Percentiles rank a stretch among this genome's conserved stretches.
Conservation (phyloP, 2,113 vertebrate species). For the Muntiacus muntjak region DNA sequence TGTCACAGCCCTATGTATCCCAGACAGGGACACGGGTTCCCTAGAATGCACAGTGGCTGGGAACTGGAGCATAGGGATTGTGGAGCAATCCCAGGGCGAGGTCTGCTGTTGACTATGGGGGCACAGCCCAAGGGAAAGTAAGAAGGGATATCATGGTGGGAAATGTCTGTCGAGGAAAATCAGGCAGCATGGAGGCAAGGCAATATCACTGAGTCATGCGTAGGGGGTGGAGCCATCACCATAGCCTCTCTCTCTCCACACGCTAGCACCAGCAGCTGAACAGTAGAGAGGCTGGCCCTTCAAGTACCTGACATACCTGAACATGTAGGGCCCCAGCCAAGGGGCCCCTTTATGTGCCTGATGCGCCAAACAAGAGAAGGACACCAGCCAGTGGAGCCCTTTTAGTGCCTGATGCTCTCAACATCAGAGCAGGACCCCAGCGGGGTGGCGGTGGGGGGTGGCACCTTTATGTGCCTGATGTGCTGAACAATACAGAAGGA, state of each 20-base stretch:
- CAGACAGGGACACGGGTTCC: not conserved
- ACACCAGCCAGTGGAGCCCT: not conserved
- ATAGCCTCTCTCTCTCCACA: not conserved
- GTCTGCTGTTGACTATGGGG: not conserved
- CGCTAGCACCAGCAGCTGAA: not conserved
- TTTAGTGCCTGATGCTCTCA: not conserved
- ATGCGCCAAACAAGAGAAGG: not conserved
- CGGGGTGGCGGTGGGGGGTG: not conserved
- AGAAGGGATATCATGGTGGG: not conserved
- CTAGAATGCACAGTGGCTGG: not conserved
- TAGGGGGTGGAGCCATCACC: not conserved
- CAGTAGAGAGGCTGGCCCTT: not conserved
- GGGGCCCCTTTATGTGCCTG: not conserved
- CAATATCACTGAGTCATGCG: not conserved
- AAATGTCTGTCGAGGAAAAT: not conserved
- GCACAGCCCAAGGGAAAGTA: not conserved
- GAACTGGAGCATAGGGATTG: not conserved
- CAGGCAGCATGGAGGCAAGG: not conserved
- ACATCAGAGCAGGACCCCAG: not conserved
- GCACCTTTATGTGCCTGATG: rapidly evolving
- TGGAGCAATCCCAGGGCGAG: not conserved
- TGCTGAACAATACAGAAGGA: not conserved
- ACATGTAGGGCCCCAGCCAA: not conserved
- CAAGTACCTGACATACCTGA: not conserved
- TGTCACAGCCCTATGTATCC: not conserved